Evolutionary conservation across 2,797 vertebrate species (phyloP).

Genomic region (Enteromius argenteus): DNA sequence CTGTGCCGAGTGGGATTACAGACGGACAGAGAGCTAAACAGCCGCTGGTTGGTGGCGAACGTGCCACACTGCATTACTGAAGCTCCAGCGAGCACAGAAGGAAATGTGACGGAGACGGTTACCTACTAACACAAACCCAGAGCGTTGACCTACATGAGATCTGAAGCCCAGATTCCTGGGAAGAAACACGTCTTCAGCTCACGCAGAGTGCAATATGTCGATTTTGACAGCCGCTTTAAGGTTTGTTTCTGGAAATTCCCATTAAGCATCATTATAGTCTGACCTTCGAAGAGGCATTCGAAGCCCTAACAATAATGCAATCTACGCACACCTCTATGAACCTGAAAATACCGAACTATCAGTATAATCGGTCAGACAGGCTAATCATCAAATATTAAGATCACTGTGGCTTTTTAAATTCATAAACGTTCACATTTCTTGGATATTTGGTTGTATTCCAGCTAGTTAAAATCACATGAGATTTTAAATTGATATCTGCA

Average conservation of each 20-base stretch:
- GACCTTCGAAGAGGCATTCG: background rate
- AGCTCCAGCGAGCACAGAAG: constrained; percentile 21
- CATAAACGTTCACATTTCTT: background rate
- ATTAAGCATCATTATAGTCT: background rate
- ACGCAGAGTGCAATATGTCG: background rate
- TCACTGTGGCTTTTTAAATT: background rate
- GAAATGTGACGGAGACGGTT: constrained; percentile 2
- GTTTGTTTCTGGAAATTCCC: background rate
- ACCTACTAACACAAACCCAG: constrained; percentile 30
- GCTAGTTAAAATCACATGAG: background rate
- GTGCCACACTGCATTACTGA: constrained; percentile 6
- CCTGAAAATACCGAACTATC: background rate
- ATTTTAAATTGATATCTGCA: background rate
- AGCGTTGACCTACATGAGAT: constrained; percentile 20
- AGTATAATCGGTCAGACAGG: background rate
- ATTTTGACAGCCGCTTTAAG: background rate
- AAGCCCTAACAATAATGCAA: background rate
- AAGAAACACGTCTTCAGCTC: background rate
- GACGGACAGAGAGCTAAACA: background rate
- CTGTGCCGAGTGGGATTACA: constrained; percentile 11
- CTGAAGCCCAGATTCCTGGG: background rate
- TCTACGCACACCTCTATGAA: background rate
- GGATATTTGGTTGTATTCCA: background rate
- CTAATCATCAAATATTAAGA: background rate
- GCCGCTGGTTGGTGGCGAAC: background rate